Percentiles rank a stretch among this genome's conserved stretches.
Conservation (phyloP, 2,797 vertebrate genomes). For the Schizopygopsis malacanthus region DNA sequence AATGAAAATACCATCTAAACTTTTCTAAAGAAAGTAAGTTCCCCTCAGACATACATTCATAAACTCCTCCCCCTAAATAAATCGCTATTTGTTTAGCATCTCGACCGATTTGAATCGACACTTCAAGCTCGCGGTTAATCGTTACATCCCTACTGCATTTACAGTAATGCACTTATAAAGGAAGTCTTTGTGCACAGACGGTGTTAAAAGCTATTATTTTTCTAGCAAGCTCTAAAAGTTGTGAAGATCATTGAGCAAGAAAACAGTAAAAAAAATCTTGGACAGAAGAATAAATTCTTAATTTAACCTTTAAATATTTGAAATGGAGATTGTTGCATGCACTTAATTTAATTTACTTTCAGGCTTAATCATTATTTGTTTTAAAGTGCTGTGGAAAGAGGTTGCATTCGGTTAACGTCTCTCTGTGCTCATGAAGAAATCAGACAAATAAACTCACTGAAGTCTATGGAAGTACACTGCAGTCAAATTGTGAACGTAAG, state of each 20-base stretch:
- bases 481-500: not conserved
- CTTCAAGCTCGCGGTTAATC: too few relatives aligned
- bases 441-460: not conserved
- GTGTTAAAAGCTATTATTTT: not conserved
- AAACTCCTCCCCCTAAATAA: too few relatives aligned
- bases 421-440: not conserved
- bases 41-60: too few relatives aligned
- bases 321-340: not conserved
- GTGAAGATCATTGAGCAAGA: not conserved
- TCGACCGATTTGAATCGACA: too few relatives aligned
- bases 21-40: too few relatives aligned
- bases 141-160: not conserved
- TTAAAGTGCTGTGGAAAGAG: not conserved
- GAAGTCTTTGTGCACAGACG: not conserved
- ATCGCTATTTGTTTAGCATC: too few relatives aligned
- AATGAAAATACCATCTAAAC: too few relatives aligned
- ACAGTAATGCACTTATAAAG: not conserved
- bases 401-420: not conserved
- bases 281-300: not conserved
- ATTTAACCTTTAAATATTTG: not conserved
- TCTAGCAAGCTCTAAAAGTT: not conserved
- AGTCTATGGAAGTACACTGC: too few relatives aligned
- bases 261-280: not conserved
- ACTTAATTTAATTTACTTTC: not conserved
- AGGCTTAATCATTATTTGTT: too few relatives aligned